phyloP scores from a whole-genome alignment of 2,797 vertebrate genomes.

The Rhinogobio ventralis region DNA sequence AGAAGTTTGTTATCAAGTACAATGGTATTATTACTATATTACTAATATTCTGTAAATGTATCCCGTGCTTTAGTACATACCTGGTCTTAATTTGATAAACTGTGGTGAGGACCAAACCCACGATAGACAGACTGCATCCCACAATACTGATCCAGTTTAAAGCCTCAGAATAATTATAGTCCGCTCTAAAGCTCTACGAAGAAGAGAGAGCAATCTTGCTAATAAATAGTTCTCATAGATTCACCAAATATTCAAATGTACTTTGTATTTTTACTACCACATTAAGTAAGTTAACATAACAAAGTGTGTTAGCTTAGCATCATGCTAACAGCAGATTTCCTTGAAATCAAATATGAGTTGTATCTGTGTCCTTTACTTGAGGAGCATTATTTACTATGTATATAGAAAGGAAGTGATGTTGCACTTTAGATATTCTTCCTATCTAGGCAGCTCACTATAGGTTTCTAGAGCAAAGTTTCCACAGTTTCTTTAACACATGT shows the following conservation, averaged over 20 bases:
- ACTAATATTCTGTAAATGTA: background rate
- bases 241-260: background rate
- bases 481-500: background rate
- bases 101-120: slow-evolving; percentile 72
- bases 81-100: slow-evolving; percentile 75
- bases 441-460: background rate
- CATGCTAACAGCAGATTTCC: background rate
- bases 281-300: background rate
- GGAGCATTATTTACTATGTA: too few species aligned
- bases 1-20: background rate
- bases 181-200: slow-evolving; percentile 73
- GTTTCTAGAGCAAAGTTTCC: background rate
- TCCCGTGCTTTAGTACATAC: slow-evolving; percentile 63
- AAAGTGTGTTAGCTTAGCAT: slow-evolving; percentile 11
- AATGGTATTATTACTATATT: background rate
- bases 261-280: background rate
- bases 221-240: background rate
- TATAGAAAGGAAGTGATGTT: background rate
- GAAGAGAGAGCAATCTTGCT: background rate
- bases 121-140: slow-evolving; percentile 75
- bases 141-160: slow-evolving; percentile 69
- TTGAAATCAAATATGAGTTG: background rate
- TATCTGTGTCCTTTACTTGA: background rate
- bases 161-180: slow-evolving; percentile 68
- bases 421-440: background rate